phyloP scores from a whole-genome alignment of 92 coral and sea anemone species.

The Meandrina meandrites region DNA sequence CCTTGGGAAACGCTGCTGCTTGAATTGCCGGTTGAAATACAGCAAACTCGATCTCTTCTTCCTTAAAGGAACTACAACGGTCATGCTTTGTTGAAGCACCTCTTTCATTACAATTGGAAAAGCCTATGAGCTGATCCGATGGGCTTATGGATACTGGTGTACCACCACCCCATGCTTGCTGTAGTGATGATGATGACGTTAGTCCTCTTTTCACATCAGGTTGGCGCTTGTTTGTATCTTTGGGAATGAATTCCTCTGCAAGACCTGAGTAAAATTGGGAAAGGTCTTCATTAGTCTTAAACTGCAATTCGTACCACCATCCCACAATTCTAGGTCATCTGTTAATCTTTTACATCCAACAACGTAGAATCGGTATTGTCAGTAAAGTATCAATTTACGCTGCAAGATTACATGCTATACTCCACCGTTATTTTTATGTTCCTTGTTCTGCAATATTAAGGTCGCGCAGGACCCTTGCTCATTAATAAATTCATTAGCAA shows the following conservation, averaged over 20 bases:
- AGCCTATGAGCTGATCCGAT: neutral
- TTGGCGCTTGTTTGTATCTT: conserved; percentile 21
- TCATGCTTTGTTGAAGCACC: neutral
- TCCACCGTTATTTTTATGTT: too few species aligned
- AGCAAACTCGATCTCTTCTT: conserved; percentile 13
- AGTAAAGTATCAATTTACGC: too few species aligned
- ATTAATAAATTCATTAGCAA: too few species aligned
- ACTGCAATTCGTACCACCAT: neutral
- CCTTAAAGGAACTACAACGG: neutral
- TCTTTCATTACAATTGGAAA: neutral
- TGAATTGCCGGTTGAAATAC: conserved; percentile 57
- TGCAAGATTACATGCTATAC: too few species aligned
- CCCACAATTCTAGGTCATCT: neutral
- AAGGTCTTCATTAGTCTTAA: neutral
- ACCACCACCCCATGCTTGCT: neutral
- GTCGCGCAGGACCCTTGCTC: too few species aligned
- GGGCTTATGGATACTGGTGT: neutral
- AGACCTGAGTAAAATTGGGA: conserved; percentile 13
- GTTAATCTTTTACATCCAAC: neutral
- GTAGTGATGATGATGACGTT: neutral
- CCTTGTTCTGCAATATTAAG: too few species aligned
- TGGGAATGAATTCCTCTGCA: conserved; percentile 23
- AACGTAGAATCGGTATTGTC: neutral
- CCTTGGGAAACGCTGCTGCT: conserved; percentile 33
- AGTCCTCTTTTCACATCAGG: conserved; percentile 1